These are phyloP conservation scores for Teinopalpus imperialis DNA, from an alignment of 2,888 invertebrate genomes.

Conservation along the genomic window DNA sequence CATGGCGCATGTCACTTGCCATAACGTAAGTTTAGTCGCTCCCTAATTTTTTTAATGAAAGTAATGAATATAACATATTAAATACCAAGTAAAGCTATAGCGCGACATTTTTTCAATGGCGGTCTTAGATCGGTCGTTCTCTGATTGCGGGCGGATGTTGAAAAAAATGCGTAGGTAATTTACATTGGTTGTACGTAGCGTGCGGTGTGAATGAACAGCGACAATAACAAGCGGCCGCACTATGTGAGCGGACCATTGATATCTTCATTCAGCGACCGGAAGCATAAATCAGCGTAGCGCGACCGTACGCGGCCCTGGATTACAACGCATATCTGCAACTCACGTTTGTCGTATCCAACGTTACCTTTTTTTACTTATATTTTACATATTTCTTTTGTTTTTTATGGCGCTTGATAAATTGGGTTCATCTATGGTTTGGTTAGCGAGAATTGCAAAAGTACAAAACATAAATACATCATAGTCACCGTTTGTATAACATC, in stretches of 20 bases:
- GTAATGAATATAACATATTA: no score
- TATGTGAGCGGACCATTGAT: slow-evolving; percentile 66
- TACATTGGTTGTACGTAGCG: slow-evolving; percentile 49
- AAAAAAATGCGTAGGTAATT: slow-evolving; percentile 39
- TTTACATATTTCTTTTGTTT: no score
- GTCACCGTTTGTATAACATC: no score
- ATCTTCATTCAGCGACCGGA: slow-evolving; percentile 72
- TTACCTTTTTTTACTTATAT: not conserved
- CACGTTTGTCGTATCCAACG: slow-evolving; percentile 13
- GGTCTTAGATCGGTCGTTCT: slow-evolving; percentile 3
- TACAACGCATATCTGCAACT: slow-evolving; percentile 35
- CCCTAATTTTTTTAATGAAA: no score
- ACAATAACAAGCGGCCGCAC: slow-evolving; percentile 48
- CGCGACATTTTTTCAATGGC: slow-evolving; percentile 15
- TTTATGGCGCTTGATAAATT: no score
- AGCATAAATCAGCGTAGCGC: slow-evolving; percentile 69
- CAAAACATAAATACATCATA: no score
- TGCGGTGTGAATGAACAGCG: slow-evolving; percentile 57
- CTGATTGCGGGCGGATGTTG: slow-evolving; percentile 34
- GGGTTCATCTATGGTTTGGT: no score
- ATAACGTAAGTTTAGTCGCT: no score
- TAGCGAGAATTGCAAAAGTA: no score
- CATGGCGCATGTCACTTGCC: no score
- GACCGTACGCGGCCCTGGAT: slow-evolving; percentile 46
- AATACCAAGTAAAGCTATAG: no score